Percentiles rank a stretch among this genome's conserved stretches.
phyloP scores from a whole-genome alignment of 2,888 invertebrate genomes.

The Phalera bucephala region DNA sequence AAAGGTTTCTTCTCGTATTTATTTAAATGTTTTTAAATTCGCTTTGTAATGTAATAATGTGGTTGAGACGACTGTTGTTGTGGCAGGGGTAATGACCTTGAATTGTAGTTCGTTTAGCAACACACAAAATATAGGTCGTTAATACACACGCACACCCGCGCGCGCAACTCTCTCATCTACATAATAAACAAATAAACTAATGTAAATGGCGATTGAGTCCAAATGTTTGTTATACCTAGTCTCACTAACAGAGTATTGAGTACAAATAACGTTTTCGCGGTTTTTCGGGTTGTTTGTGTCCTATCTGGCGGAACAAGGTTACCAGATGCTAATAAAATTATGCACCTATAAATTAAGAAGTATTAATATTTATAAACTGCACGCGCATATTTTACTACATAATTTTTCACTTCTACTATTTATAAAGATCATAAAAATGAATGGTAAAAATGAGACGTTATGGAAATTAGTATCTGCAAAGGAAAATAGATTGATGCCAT shows the following conservation, averaged over 20 bases:
- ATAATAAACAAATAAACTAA: conserved; percentile 18
- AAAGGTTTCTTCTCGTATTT: conserved; percentile 74
- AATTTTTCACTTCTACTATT: too few species aligned
- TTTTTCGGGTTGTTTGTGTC: conserved; percentile 3
- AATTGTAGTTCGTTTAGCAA: conserved; percentile 52
- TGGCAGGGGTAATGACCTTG: conserved; percentile 72
- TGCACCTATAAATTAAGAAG: too few species aligned
- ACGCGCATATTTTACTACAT: too few species aligned
- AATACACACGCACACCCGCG: conserved; percentile 14
- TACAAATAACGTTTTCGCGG: conserved; percentile 12
- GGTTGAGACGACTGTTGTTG: conserved; percentile 56
- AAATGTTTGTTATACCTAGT: conserved; percentile 9
- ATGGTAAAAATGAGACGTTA: too few species aligned
- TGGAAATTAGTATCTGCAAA: too few species aligned
- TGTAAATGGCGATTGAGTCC: conserved; percentile 10
- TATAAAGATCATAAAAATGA: too few species aligned
- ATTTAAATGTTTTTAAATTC: conserved; percentile 74
- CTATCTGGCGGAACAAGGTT: conserved; percentile 5
- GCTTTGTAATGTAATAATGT: conserved; percentile 65
- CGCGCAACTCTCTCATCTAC: conserved; percentile 17
- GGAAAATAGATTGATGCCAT: too few species aligned
- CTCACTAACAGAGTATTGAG: conserved; percentile 7
- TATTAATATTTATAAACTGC: too few species aligned
- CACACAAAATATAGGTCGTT: conserved; percentile 47
- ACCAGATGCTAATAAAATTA: too few species aligned